Base-by-base conservation (phyloP, 2,888 invertebrate species). In the Mechanitis mazaeus region DNA sequence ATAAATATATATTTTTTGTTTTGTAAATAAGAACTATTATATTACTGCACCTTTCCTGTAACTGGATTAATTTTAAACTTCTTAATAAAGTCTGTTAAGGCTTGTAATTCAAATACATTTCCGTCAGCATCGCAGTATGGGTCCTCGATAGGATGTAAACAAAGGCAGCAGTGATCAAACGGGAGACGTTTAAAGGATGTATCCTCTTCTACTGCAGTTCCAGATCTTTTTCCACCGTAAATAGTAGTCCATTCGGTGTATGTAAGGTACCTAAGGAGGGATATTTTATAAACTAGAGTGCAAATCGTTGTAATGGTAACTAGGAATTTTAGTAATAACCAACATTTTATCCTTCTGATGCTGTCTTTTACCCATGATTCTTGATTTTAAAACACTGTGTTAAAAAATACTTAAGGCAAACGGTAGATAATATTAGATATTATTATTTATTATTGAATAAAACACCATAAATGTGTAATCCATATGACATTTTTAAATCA, bases 281-380 rank as follows among this genome's bases (percentile, higher is more conserved):
- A 54, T 66, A 31, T 61, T 61, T 62, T 47, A 57, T 68, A 31
- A 38, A 54, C 46, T 54, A 45, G n/a, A 59, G 74, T 69, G 60
- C 64, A 47, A 59, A 63, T 65, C 64, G 35, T 42, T 54, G 11
- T 58, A 33, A 42, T 9, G 42, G 9, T 42, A 42, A 9, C 3
- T 9, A 42, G 42, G 6, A 35, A 42, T 42, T 42, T 9, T 3
- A 9, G 42, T 55, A 45, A 66, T 7, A 28, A 69, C 89, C 85
- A 90, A 95, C 96, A 97, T 95, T 93, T 97, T 97, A 90, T 97
- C 97, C 78, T 97, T 97, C 79, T 97, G 97, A 90, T 97, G 97
- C 77, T 97, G 97, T 71, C 96, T 91, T 91, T 97, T 97, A 70
- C 97, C 97, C 97, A 97, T 97, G 79, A 95, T 69, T 45, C 12